Evolutionary conservation across 2,113 vertebrate species (phyloP).

Genomic region (Rhombomys opimus): DNA sequence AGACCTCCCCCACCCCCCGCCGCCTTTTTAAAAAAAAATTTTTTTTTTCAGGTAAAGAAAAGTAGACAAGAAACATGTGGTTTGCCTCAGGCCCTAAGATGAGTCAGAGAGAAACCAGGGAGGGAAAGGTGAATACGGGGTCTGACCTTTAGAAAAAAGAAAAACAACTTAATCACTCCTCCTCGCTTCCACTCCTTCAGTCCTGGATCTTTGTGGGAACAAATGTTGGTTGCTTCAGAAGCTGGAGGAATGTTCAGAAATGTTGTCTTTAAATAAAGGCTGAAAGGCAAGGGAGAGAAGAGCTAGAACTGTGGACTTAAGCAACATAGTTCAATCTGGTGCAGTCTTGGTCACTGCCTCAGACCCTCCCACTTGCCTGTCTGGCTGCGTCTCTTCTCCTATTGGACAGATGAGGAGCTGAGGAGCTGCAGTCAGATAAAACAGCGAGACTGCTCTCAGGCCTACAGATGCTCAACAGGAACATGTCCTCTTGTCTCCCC

Average conservation of each 20-base stretch:
- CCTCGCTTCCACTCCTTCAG: background rate
- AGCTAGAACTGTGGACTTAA: background rate
- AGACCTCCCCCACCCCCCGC: background rate
- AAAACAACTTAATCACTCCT: constrained; percentile 38
- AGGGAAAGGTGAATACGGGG: constrained; percentile 28
- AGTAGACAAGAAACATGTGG: constrained; percentile 51
- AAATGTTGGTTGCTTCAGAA: background rate
- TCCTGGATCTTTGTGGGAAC: constrained; percentile 17
- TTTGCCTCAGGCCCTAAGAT: constrained; percentile 41
- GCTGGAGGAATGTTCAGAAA: background rate
- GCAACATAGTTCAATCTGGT: background rate
- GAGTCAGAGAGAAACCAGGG: constrained; percentile 69
- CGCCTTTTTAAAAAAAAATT: constrained; percentile 3
- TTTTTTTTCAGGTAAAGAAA: constrained; percentile 53
- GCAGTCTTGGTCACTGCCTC: background rate
- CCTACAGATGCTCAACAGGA: background rate
- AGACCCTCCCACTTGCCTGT: background rate
- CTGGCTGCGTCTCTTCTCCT: background rate
- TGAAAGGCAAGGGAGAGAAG: background rate
- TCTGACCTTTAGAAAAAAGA: constrained; percentile 58
- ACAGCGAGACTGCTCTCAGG: background rate
- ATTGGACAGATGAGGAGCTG: background rate
- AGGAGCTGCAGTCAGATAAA: background rate
- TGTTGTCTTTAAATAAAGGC: background rate
- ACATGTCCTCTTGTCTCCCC: background rate